Evolutionary conservation across 2,888 invertebrate species (phyloP), one percentile per base, ranked within the genome.

Genomic region (Malacosoma neustria): DNA sequence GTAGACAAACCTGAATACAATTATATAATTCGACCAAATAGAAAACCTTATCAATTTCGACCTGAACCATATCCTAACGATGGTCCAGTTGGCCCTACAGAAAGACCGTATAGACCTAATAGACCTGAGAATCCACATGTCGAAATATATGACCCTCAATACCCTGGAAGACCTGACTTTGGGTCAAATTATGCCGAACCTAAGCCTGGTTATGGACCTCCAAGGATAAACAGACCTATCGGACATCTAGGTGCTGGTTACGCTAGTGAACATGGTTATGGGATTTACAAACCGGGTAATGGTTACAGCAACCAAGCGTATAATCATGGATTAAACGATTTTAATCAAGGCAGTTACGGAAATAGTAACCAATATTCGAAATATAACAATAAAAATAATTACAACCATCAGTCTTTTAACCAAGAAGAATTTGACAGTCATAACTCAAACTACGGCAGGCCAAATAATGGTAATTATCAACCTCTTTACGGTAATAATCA

Each of bases 131-230:
- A 72, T 0, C 64, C 82, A 29, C 62, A 79, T 32, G 59, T 82
- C 0, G 72, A 80, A 61, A 84, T 84, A 13, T 50, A 65, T 30
- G 84, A 84, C 38, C 84, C 82, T 3, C 79, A 79, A 1, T 63
- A 72, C 38, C 73, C 73, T 3, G 74, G 72, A 29, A 61, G 54
- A 14, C 71, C 71, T 14, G 42, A 76, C 63, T 36, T 57, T 32
- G 32, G 13, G 6, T 13, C 7, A 4, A 13, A 42, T 57, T 34
- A 54, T 51, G 5, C 43, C 47, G 7, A 34, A 35, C 57, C 58
- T 11, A 40, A 51, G 30, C 41, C 39, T 11, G 11, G 38, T 30
- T 5, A 33, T 33, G 12, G 22, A 30, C 35, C 35, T 4, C 30
- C 11, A 30, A 30, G 11, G 14, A 29, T 33, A 2, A 11, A 14